These are phyloP conservation scores for Neoitamus cyanurus DNA, from an alignment of 2,888 invertebrate species.

Conservation along the genomic window DNA sequence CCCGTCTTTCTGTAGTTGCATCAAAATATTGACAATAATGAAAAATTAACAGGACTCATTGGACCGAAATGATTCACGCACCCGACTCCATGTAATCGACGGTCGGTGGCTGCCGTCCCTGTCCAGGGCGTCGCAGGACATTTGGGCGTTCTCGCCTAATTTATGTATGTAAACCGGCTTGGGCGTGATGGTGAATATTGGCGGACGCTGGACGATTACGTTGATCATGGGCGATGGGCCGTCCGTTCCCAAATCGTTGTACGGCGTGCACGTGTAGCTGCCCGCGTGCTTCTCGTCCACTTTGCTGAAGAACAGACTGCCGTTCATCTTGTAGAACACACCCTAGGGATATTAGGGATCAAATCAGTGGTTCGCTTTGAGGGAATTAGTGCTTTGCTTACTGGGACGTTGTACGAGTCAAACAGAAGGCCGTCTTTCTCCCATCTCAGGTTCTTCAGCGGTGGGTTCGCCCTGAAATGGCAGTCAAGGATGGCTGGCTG, in stretches of 20 bases:
- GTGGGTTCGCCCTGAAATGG: conserved; percentile 92
- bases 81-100: conserved; percentile 76
- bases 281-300: conserved; percentile 89
- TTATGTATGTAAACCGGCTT: conserved; percentile 86
- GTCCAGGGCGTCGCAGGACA: conserved; percentile 84
- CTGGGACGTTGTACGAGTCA: conserved; percentile 87
- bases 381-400: conserved; percentile 50
- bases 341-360: conserved; percentile 66
- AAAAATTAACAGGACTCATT: background rate
- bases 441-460: conserved; percentile 89
- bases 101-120: conserved; percentile 75
- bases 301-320: conserved; percentile 84
- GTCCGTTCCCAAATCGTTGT: conserved; percentile 87
- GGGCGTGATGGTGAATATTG: conserved; percentile 83
- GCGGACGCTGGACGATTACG: conserved; percentile 86
- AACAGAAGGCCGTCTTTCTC: conserved; percentile 92
- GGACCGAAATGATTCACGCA: conserved; percentile 59
- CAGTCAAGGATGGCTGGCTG: conserved; percentile 87
- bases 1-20: conserved; percentile 77
- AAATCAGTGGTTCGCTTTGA: background rate
- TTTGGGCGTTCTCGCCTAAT: conserved; percentile 80
- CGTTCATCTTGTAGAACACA: conserved; percentile 85
- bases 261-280: conserved; percentile 90
- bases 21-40: conserved; percentile 41
- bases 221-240: conserved; percentile 87